These are phyloP conservation scores for Tyto alba DNA, from an alignment of 2,113 vertebrate species.

Conservation along the genomic window DNA sequence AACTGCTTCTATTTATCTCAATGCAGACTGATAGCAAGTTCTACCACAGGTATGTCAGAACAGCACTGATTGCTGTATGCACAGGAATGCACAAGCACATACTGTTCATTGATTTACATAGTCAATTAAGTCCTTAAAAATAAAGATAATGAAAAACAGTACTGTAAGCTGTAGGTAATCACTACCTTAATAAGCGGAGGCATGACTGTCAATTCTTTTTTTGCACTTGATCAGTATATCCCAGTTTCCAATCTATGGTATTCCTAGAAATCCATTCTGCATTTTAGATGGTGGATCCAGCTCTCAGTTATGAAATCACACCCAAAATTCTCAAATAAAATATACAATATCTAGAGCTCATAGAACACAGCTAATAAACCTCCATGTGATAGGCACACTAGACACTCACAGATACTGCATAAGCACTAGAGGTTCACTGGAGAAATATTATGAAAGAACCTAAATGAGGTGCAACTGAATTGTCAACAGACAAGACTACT, in stretches of 20 bases:
- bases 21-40: neutral
- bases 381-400: neutral
- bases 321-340: neutral
- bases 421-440: neutral
- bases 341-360: neutral
- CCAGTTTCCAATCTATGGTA: neutral
- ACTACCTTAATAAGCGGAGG: neutral
- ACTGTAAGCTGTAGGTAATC: slow-evolving; percentile 6
- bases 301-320: neutral
- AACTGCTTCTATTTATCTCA: neutral
- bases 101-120: neutral
- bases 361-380: neutral
- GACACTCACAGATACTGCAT: neutral
- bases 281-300: neutral
- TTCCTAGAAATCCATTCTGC: neutral
- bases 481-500: neutral
- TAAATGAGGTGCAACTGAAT: neutral
- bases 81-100: neutral
- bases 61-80: neutral
- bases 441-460: neutral
- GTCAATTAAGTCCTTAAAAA: slow-evolving; percentile 38
- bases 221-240: neutral
- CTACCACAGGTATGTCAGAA: neutral
- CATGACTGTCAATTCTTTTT: neutral
- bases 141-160: slow-evolving; percentile 7